Evolutionary conservation across 2,888 invertebrate genomes (phyloP).

Genomic region (Halocaridina rubra): DNA sequence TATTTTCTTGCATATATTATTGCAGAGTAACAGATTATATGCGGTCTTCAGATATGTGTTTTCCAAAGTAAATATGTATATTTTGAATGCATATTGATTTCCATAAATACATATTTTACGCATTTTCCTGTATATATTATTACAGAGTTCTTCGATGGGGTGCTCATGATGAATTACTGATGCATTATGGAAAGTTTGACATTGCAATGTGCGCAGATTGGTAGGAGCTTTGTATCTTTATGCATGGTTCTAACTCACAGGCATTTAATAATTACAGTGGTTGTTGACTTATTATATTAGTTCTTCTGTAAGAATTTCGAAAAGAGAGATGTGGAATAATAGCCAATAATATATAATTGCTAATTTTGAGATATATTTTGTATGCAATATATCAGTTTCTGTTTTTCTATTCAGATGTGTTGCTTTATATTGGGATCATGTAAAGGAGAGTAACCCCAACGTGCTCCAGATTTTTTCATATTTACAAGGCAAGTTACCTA

Average conservation of each 20-base stretch:
- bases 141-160: slow-evolving; percentile 55
- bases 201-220: slow-evolving; percentile 56
- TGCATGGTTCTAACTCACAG: too few species aligned
- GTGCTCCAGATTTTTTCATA: too few species aligned
- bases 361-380: background rate
- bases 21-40: too few species aligned
- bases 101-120: too few species aligned
- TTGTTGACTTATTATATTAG: background rate
- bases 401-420: background rate
- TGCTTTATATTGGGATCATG: too few species aligned
- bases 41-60: too few species aligned
- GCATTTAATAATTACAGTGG: background rate
- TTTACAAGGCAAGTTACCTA: too few species aligned
- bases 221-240: slow-evolving; percentile 20
- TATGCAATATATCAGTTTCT: background rate
- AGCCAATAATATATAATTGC: background rate
- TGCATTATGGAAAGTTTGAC: slow-evolving; percentile 39
- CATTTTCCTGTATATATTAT: too few species aligned
- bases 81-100: too few species aligned
- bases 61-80: too few species aligned
- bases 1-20: too few species aligned
- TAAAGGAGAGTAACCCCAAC: too few species aligned
- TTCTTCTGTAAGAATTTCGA: background rate
- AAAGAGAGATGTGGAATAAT: background rate
- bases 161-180: slow-evolving; percentile 26